Evolutionary conservation across 2,888 invertebrate genomes (phyloP).

Genomic region (Athalia cordata): DNA sequence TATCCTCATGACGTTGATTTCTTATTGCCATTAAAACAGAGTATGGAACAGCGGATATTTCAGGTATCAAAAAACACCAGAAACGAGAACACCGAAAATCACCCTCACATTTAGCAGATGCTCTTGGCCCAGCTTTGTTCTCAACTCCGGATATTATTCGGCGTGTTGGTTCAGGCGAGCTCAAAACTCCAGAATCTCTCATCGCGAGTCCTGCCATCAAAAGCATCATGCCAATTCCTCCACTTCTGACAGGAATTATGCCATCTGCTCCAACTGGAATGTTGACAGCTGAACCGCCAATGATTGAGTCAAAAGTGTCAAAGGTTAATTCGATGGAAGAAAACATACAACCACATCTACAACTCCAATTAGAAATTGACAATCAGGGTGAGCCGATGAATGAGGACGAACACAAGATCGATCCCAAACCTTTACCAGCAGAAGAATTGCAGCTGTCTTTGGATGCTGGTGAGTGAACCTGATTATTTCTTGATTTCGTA

Average conservation of each 20-base stretch:
- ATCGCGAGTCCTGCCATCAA: constrained; percentile 54
- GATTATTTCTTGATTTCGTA: background rate
- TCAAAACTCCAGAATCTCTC: constrained; percentile 66
- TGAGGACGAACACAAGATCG: constrained; percentile 54
- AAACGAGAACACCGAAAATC: constrained; percentile 76
- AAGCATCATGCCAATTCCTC: too few relatives aligned
- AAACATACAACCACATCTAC: background rate
- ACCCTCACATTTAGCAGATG: constrained; percentile 77
- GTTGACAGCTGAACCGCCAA: background rate
- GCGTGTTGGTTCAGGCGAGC: constrained; percentile 78
- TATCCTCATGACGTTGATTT: background rate
- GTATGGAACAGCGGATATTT: constrained; percentile 46
- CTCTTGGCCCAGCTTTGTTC: constrained; percentile 80
- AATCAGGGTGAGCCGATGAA: background rate
- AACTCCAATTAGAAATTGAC: constrained; percentile 10
- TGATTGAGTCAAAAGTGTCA: background rate
- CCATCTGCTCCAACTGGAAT: background rate
- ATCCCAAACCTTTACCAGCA: constrained; percentile 56
- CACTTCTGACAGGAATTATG: too few relatives aligned
- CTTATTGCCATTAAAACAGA: too few relatives aligned
- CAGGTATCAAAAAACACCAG: constrained; percentile 65
- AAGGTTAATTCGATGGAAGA: background rate
- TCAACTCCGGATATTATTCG: constrained; percentile 87
- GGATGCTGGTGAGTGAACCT: constrained; percentile 63
- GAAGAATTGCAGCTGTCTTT: constrained; percentile 66